A percentile compares a stretch with the other conserved stretches of the same genome.
Conservation (phyloP, 2,888 invertebrate genomes). For the Pollenia angustigena region DNA sequence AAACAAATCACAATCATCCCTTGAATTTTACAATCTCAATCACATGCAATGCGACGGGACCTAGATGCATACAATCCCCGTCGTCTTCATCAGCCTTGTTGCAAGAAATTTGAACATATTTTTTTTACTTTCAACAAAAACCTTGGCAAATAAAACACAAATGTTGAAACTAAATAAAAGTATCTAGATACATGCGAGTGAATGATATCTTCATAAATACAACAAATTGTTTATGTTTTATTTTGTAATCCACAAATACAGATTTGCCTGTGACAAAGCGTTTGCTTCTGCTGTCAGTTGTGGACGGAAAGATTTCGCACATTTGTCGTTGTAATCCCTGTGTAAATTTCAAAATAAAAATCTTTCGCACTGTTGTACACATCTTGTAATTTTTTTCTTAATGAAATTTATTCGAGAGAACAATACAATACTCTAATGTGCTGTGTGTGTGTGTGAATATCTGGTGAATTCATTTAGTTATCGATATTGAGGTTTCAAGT, state of each 20-base stretch:
- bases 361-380: constrained; percentile 29
- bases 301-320: constrained; percentile 75
- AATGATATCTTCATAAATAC: background rate
- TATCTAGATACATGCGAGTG: constrained; percentile 17
- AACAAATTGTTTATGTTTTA: constrained; percentile 60
- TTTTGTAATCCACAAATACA: constrained; percentile 44
- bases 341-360: constrained; percentile 55
- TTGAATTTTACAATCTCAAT: constrained; percentile 20
- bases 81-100: background rate
- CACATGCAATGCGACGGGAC: background rate
- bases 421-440: background rate
- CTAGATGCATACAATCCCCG: background rate
- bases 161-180: constrained; percentile 64
- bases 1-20: constrained; percentile 57
- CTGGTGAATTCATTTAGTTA: constrained; percentile 17
- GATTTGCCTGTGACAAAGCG: constrained; percentile 29
- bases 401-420: constrained; percentile 11
- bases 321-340: constrained; percentile 78
- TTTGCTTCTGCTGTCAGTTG: constrained; percentile 34
- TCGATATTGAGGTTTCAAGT: constrained; percentile 27
- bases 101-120: constrained; percentile 81
- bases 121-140: constrained; percentile 76
- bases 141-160: constrained; percentile 81
- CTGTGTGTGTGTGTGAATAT: background rate
- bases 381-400: constrained; percentile 45